Evolutionary conservation across 2,888 invertebrate genomes (phyloP).

Genomic region (Limnephilus lunatus): DNA sequence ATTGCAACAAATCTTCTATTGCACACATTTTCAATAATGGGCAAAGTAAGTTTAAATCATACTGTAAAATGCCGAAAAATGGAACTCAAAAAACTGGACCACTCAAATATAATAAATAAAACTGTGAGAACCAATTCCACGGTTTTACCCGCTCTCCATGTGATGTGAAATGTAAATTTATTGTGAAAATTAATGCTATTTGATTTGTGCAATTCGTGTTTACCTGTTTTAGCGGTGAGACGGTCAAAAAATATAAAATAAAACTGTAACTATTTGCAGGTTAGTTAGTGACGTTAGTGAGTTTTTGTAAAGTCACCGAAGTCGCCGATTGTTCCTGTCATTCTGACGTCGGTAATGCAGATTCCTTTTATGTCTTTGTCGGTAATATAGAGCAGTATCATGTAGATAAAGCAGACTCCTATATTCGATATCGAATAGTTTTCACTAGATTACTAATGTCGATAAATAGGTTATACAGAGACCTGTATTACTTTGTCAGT

Average conservation of each 20-base stretch:
- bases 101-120: neutral
- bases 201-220: neutral
- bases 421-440: too few species aligned
- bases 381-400: neutral
- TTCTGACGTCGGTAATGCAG: slow-evolving; percentile 11
- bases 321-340: slow-evolving; percentile 40
- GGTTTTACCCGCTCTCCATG: neutral
- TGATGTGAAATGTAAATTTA: neutral
- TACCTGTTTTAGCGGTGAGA: neutral
- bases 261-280: slow-evolving; percentile 41
- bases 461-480: too few species aligned
- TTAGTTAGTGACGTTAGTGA: too few species aligned
- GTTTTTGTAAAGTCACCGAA: slow-evolving; percentile 54
- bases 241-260: slow-evolving; percentile 8
- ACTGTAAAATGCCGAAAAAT: neutral
- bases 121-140: neutral
- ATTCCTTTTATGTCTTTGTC: neutral
- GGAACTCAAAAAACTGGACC: neutral
- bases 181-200: neutral
- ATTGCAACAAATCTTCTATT: neutral
- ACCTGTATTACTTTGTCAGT: too few species aligned
- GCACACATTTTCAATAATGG: neutral
- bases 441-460: too few species aligned
- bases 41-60: neutral
- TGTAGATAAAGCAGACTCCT: neutral